Evolutionary conservation across 1,140 invertebrate genomes (phyloP).

Genomic region (Camponotus vicinus): DNA sequence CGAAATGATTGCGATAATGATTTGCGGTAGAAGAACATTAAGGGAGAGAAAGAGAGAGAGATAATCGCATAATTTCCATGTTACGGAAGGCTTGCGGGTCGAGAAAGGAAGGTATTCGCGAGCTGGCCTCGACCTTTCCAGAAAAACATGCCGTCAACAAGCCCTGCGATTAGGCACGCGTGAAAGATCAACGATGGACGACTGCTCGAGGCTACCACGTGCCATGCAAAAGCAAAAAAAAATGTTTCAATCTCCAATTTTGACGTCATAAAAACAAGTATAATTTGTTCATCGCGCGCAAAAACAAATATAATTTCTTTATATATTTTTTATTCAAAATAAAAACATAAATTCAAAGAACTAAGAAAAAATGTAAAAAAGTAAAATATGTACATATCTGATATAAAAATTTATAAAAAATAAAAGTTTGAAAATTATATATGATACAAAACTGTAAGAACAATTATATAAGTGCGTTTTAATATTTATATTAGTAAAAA

Average conservation of each 20-base stretch:
- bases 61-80: slow-evolving; percentile 43
- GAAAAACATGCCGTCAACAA: slow-evolving; percentile 60
- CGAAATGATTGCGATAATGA: slow-evolving; percentile 46
- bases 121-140: slow-evolving; percentile 69
- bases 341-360: neutral
- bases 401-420: neutral
- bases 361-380: neutral
- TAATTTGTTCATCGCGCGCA: neutral
- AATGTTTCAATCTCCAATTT: neutral
- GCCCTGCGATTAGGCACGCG: slow-evolving; percentile 34
- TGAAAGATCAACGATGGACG: slow-evolving; percentile 40
- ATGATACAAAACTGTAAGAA: neutral
- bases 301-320: neutral
- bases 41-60: neutral
- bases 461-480: neutral
- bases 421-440: neutral
- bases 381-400: too few species aligned
- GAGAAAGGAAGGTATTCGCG: slow-evolving; percentile 45
- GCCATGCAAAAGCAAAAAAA: neutral
- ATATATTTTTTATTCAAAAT: neutral
- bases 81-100: slow-evolving; percentile 45
- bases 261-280: neutral
- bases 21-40: neutral
- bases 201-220: neutral
- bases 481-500: neutral